phyloP scores from a whole-genome alignment of 1,140 invertebrate species.

The Battus philenor region DNA sequence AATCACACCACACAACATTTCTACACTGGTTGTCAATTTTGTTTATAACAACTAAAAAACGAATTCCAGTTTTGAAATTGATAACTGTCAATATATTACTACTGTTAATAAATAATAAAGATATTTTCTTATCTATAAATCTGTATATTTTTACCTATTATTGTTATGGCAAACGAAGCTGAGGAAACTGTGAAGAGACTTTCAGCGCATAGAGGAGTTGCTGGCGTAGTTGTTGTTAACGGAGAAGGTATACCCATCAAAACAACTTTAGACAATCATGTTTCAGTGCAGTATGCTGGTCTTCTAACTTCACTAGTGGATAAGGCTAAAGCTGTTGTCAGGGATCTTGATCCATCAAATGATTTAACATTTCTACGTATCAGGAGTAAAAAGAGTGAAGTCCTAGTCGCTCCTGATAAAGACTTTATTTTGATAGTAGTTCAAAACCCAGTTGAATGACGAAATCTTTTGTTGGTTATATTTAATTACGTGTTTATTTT shows the following conservation, averaged over 20 bases:
- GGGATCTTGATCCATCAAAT: constrained; percentile 87
- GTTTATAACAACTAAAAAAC: too few species aligned
- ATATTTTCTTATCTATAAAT: too few species aligned
- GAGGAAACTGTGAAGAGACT: constrained; percentile 87
- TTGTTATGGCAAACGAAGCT: constrained; percentile 81
- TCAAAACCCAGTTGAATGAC: constrained; percentile 78
- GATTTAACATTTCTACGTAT: constrained; percentile 89
- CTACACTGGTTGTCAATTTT: too few species aligned
- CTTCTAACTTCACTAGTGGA: constrained; percentile 81
- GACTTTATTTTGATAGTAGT: constrained; percentile 83
- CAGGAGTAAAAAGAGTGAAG: constrained; percentile 93
- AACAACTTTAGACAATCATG: constrained; percentile 84
- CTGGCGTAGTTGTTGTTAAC: constrained; percentile 85
- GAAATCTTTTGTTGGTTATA: constrained; percentile 23
- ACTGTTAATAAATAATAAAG: too few species aligned
- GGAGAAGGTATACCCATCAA: constrained; percentile 87
- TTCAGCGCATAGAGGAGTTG: constrained; percentile 81
- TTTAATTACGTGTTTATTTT: background rate
- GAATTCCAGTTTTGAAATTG: too few species aligned
- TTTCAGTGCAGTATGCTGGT: constrained; percentile 84
- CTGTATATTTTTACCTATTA: too few species aligned
- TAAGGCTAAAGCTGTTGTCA: constrained; percentile 82
- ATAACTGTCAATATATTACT: too few species aligned
- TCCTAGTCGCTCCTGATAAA: constrained; percentile 90
- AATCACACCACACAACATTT: too few species aligned